Evolutionary conservation across 2,888 invertebrate genomes (phyloP), one percentile per base, ranked within the genome.

Genomic region (Drosophila barbarae): DNA sequence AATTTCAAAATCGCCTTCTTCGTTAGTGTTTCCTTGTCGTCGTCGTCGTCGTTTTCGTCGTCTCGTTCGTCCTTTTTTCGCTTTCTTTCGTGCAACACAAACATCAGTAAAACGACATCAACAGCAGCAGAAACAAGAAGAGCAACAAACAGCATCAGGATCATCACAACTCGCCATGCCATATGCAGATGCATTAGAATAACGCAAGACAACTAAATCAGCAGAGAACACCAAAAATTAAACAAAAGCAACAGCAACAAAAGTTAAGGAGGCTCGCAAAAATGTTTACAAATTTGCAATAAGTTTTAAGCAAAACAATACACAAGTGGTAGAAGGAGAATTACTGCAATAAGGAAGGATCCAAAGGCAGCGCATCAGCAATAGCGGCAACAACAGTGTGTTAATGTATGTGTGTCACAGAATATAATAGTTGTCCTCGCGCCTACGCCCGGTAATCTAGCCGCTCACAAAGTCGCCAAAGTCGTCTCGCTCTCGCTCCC

Each of bases 1-100:
- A 68, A 49, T 59, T 52, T 39, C 30, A 36, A 47, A 51, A 53
- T 51, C 56, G 59, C 59, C 34, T 66, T 58, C 74, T 75, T 76
- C 66, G 81, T 69, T 72, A 73, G 59, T 73, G 67, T 60, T 32
- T 71, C 68, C 73, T 77, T 64, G 57, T 68, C 58, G 35, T 55
- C 63, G 23, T 21, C 21, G 61, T 77, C 61, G 59, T 74, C 58
- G 47, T 23, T 21, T 39, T 69, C 69, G 69, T 69, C 52, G 50
- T 51, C 55, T 56, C 55, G 55, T 56, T 56, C 55, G 55, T 56
- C 50, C 51, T 51, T 69, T 69, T 47, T 47, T 47, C 35, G 44
- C 55, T 30, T 49, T 69, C 57, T 65, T 74, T 66, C 68, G 60
- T 69, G 38, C 38, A 56, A 56, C 51, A 56, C 28, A 18, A 36